A percentile compares a stretch with the other conserved stretches of the same genome.
phyloP scores from a whole-genome alignment of 2,797 vertebrate genomes.

The Rhabdophis nuchalis region DNA sequence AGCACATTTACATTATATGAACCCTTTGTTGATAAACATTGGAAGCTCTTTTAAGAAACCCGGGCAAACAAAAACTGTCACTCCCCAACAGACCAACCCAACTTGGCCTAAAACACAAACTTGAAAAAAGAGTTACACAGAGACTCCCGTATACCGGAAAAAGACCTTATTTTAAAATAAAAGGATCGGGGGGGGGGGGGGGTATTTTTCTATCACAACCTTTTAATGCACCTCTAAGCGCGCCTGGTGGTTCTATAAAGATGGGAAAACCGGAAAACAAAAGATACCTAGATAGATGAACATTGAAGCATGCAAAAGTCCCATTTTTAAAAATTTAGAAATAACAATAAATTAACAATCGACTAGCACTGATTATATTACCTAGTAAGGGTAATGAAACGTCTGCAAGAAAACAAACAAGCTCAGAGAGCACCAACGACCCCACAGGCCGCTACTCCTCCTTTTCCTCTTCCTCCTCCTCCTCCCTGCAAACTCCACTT shows the following conservation, averaged over 20 bases:
- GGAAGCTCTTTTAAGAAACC: conserved; percentile 31
- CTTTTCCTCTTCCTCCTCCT: no score
- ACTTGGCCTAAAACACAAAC: neutral
- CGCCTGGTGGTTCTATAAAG: neutral
- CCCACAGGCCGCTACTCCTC: no score
- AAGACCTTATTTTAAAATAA: neutral
- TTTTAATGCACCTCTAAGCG: neutral
- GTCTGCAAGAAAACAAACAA: no score
- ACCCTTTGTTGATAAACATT: conserved; percentile 62
- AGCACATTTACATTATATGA: conserved; percentile 50
- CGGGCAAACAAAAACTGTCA: conserved; percentile 34
- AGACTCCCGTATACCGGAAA: neutral
- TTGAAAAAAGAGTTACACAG: neutral
- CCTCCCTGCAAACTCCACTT: no score
- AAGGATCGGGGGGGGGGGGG: neutral
- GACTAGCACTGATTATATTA: no score
- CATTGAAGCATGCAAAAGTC: neutral
- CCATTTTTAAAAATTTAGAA: neutral
- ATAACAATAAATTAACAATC: neutral
- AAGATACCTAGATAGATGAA: no score
- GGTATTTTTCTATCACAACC: neutral
- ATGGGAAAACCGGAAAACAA: neutral
- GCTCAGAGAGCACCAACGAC: no score
- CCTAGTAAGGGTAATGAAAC: no score
- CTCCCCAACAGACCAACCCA: neutral